phyloP scores from a whole-genome alignment of 2,888 invertebrate genomes.

The Ennomos erosarius region DNA sequence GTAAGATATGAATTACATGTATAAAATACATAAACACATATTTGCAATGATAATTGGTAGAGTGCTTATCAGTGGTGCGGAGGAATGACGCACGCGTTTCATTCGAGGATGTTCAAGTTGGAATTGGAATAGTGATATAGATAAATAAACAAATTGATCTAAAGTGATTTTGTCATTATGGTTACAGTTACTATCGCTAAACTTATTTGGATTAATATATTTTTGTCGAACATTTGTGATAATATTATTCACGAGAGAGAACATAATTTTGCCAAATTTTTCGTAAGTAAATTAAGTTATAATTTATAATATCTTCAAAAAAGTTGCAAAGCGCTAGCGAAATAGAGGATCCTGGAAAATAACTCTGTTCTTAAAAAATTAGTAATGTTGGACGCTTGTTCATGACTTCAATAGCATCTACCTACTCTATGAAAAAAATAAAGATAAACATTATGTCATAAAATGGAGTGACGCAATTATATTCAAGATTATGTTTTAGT shows the following conservation, averaged over 20 bases:
- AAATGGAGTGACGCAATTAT: conserved; percentile 19
- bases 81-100: conserved; percentile 80
- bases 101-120: conserved; percentile 51
- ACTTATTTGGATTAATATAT: too few relatives aligned
- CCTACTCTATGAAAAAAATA: conserved; percentile 5
- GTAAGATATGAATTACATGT: conserved; percentile 62
- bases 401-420: conserved; percentile 12
- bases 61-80: conserved; percentile 79
- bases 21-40: conserved; percentile 74
- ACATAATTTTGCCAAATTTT: too few relatives aligned
- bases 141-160: conserved; percentile 17
- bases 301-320: too few relatives aligned
- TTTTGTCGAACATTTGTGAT: too few relatives aligned
- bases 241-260: too few relatives aligned
- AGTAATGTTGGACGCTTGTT: neutral
- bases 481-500: conserved; percentile 4
- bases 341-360: too few relatives aligned
- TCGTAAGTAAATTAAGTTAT: too few relatives aligned
- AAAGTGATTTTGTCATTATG: neutral
- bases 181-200: too few relatives aligned
- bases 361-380: too few relatives aligned
- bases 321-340: too few relatives aligned
- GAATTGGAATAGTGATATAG: conserved; percentile 19
- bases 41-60: conserved; percentile 82
- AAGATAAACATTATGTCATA: conserved; percentile 17